phyloP scores from a whole-genome alignment of 1,140 invertebrate species.

The Neelides sp. region DNA sequence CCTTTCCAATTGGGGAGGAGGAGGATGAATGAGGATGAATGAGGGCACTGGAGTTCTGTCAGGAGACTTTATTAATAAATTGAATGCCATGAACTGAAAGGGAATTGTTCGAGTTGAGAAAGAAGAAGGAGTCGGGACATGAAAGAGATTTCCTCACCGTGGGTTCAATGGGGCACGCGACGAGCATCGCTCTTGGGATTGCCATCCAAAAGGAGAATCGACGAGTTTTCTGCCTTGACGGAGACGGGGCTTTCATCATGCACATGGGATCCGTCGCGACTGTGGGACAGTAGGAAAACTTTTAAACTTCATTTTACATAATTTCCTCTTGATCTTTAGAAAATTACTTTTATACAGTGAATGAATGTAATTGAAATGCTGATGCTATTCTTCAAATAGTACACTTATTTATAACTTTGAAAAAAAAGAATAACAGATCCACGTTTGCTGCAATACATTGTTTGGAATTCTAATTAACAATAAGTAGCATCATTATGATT shows the following conservation, averaged over 20 bases:
- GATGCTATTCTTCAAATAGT: too few relatives aligned
- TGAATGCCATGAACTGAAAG: constrained; percentile 9
- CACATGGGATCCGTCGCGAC: constrained; percentile 40
- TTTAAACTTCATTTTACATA: background rate
- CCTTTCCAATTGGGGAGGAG: too few relatives aligned
- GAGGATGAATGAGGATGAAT: too few relatives aligned
- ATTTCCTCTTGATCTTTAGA: background rate
- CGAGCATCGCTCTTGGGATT: constrained; percentile 39
- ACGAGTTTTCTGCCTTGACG: constrained; percentile 39
- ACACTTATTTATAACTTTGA: too few relatives aligned
- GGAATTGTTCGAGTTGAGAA: constrained; percentile 33
- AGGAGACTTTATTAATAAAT: too few relatives aligned
- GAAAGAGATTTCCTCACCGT: constrained; percentile 41
- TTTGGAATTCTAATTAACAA: too few relatives aligned
- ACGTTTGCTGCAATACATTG: too few relatives aligned
- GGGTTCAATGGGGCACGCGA: constrained; percentile 39
- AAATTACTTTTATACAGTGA: background rate
- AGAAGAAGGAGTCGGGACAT: constrained; percentile 36
- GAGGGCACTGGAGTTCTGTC: too few relatives aligned
- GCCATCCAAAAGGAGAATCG: constrained; percentile 36
- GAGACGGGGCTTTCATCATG: constrained; percentile 40
- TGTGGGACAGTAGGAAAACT: constrained; percentile 34
- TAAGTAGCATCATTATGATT: too few relatives aligned
- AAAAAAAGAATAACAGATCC: too few relatives aligned
- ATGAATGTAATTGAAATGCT: background rate